Base-by-base conservation (phyloP, 2,113 vertebrate genomes). In the Abramis brama region DNA sequence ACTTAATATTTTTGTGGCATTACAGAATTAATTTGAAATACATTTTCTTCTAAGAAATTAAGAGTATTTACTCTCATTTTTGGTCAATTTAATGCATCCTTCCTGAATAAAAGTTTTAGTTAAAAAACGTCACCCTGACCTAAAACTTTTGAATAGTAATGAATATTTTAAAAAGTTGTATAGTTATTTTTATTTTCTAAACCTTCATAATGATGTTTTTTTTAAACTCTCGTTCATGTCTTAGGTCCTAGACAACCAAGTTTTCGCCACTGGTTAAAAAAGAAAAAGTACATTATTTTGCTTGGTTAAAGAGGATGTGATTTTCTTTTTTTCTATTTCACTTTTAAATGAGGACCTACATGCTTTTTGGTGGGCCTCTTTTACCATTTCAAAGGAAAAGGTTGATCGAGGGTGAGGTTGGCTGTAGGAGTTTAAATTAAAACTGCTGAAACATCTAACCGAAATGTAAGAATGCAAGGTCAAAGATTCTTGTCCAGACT, bases 361-460 rank as follows among this genome's bases (percentile, higher is more conserved):
- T 73, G 45, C n/a, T 82, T 55, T 82, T 52, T 47, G 52, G n/a
- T 71, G 78, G 8, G 25, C 33, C 74, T 85, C n/a, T 64, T 87
- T 45, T 45, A 80, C 52, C 6, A 62, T 73, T 52, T 43, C 47
- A 81, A n/a, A 86, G 7, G 36, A 55, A 86, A 36, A 81, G 74
- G 73, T 68, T 64, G 62, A 74, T 39, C 17, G 27, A 79, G 60
- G 50, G 77, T 62, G 27, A 77, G 60, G 75, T 62, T 68, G 6
- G 64, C 52, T 60, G 52, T 45, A 59, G 7, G 52, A 80, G 82
- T 78, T 64, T 36, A 64, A 74, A 85, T 64, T 25, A 64, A 74
- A 85, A 83, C 36, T 78, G 81, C 79, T 87, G 55, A 82, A 87
- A 87, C 79, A 78, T 83, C 62, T 73, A 85, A 87, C 39, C 3